These are phyloP conservation scores for Apodemia hepburni DNA, from an alignment of 2,888 invertebrate genomes.

Conservation along the genomic window DNA sequence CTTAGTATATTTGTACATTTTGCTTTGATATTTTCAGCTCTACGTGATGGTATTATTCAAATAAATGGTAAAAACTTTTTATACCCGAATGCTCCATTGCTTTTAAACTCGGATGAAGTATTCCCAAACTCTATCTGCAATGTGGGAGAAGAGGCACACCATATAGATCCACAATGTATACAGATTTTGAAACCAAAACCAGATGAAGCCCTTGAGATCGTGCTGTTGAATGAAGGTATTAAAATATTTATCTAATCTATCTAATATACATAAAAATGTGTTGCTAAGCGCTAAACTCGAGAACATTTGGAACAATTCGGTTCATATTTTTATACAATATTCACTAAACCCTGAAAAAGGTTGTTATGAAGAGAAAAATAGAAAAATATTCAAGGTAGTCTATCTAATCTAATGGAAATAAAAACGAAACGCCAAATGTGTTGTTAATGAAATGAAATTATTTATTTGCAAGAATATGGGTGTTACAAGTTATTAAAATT, in stretches of 20 bases:
- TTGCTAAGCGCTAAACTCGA: too few species aligned
- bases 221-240: constrained; percentile 83
- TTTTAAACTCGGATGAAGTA: constrained; percentile 72
- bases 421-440: too few species aligned
- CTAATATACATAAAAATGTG: too few species aligned
- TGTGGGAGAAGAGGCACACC: constrained; percentile 52
- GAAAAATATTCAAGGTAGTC: too few species aligned
- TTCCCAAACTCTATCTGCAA: constrained; percentile 52
- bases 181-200: constrained; percentile 72
- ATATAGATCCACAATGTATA: constrained; percentile 72
- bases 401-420: too few species aligned
- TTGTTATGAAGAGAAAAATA: too few species aligned
- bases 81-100: constrained; percentile 79
- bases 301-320: too few species aligned
- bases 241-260: not conserved
- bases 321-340: too few species aligned
- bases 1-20: not conserved
- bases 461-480: too few species aligned
- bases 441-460: too few species aligned
- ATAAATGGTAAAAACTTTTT: constrained; percentile 81
- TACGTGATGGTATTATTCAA: constrained; percentile 65
- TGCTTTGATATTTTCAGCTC: constrained; percentile 40
- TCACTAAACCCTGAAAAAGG: too few species aligned
- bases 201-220: constrained; percentile 76
- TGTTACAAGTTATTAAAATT: too few species aligned